These are phyloP conservation scores for Amblyteles armatorius DNA, from an alignment of 2,888 invertebrate species.

Conservation along the genomic window DNA sequence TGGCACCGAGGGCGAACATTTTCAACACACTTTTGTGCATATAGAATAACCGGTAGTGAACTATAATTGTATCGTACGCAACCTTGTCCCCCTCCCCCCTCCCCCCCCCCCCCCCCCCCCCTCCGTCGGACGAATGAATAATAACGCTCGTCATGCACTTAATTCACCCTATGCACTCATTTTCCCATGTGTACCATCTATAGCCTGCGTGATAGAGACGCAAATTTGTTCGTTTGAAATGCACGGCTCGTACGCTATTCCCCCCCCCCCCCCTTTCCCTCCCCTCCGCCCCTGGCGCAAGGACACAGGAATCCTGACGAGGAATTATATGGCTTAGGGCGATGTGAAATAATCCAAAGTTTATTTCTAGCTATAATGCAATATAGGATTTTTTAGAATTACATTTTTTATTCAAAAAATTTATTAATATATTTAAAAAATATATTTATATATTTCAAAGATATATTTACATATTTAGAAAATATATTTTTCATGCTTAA, in stretches of 20 bases:
- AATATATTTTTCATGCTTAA: not conserved
- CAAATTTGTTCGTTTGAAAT: conserved; percentile 31
- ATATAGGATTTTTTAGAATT: not conserved
- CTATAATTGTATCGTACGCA: conserved; percentile 9
- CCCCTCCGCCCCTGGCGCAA: not conserved
- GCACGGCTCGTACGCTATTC: conserved; percentile 36
- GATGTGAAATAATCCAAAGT: not conserved
- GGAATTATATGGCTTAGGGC: not conserved
- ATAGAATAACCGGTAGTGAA: conserved; percentile 8
- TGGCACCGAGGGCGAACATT: not conserved
- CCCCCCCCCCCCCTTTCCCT: no score
- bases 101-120: no score
- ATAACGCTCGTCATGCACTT: conserved; percentile 13
- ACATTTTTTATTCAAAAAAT: not conserved
- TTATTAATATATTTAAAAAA: not conserved
- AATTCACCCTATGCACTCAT: conserved; percentile 33
- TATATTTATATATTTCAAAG: not conserved
- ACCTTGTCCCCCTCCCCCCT: not conserved
- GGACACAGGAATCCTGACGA: not conserved
- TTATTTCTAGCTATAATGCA: not conserved
- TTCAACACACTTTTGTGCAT: not conserved
- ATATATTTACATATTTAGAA: no score
- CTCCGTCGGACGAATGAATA: not conserved
- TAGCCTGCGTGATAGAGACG: not conserved
- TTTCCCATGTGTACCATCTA: conserved; percentile 18